Conservation (phyloP, 2,888 invertebrate species). For the Dryobotodes eremita region DNA sequence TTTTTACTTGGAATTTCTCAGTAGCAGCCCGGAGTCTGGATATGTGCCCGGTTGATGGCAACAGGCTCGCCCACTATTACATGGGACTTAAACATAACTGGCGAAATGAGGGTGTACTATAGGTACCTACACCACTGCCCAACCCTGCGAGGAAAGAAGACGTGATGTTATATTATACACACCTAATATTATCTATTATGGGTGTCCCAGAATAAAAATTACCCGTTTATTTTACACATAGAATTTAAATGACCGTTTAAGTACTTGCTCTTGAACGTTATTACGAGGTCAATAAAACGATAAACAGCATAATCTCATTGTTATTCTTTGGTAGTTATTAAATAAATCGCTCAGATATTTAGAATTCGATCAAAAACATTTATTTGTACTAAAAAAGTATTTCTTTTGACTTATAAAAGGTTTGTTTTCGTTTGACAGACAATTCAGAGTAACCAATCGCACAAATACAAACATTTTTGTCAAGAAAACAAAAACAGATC, state of each 20-base stretch:
- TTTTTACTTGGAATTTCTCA: no score
- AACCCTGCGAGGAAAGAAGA: no score
- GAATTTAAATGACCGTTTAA: slow-evolving; percentile 42
- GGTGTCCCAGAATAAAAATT: slow-evolving; percentile 13
- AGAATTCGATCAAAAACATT: neutral
- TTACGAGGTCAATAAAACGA: slow-evolving; percentile 57
- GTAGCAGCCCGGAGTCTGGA: no score
- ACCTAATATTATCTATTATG: no score
- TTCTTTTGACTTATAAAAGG: slow-evolving; percentile 8
- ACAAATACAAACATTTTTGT: neutral
- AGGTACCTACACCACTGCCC: no score
- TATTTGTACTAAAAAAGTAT: slow-evolving; percentile 4
- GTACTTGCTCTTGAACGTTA: slow-evolving; percentile 23
- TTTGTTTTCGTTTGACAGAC: slow-evolving; percentile 31
- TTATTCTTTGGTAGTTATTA: slow-evolving; percentile 39
- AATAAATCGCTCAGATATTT: slow-evolving; percentile 38
- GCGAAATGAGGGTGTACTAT: no score
- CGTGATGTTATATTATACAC: no score
- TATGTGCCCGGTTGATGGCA: no score
- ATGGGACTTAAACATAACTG: no score
- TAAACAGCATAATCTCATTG: slow-evolving; percentile 47
- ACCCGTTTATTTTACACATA: slow-evolving; percentile 2
- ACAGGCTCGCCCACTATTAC: no score
- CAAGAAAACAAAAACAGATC: neutral
- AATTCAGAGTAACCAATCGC: slow-evolving; percentile 13